Evolutionary conservation across 2,113 vertebrate species (phyloP).

Genomic region (Rhinoptilus africanus): DNA sequence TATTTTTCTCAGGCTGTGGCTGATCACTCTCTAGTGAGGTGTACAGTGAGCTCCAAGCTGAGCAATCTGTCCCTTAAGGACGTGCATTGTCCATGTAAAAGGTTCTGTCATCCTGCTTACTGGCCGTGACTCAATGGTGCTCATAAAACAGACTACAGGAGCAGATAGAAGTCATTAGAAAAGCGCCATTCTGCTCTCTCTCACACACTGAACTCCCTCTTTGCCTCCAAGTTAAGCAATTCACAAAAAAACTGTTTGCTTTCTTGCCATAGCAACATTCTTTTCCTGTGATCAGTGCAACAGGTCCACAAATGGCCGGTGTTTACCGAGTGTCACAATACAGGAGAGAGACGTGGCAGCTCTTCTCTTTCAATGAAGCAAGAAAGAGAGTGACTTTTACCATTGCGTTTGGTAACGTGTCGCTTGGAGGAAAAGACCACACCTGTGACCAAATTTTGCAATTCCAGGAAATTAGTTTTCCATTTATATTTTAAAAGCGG

Average conservation of each 20-base stretch:
- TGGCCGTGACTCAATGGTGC: constrained; percentile 7
- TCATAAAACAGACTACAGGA: not conserved
- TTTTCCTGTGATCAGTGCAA: not conserved
- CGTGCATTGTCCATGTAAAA: not conserved
- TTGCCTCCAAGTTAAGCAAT: constrained; percentile 20
- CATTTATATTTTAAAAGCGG: not conserved
- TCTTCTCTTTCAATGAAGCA: not conserved
- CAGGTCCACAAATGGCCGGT: not conserved
- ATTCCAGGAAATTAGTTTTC: not conserved
- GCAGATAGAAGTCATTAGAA: not conserved
- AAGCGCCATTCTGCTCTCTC: not conserved
- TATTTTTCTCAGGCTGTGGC: not conserved
- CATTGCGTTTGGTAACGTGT: not conserved
- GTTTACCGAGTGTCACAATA: not conserved
- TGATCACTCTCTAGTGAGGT: not conserved
- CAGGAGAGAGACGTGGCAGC: not conserved
- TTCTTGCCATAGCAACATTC: constrained; percentile 6
- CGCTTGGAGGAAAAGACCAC: not conserved
- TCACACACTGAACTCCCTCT: not conserved
- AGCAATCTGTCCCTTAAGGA: not conserved
- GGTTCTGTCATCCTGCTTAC: not conserved
- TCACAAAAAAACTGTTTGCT: not conserved
- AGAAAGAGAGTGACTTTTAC: not conserved
- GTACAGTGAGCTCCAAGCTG: not conserved
- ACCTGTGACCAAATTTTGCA: not conserved